Evolutionary conservation across 2,113 vertebrate genomes (phyloP).

Genomic region (Ptychochromis oligacanthus): DNA sequence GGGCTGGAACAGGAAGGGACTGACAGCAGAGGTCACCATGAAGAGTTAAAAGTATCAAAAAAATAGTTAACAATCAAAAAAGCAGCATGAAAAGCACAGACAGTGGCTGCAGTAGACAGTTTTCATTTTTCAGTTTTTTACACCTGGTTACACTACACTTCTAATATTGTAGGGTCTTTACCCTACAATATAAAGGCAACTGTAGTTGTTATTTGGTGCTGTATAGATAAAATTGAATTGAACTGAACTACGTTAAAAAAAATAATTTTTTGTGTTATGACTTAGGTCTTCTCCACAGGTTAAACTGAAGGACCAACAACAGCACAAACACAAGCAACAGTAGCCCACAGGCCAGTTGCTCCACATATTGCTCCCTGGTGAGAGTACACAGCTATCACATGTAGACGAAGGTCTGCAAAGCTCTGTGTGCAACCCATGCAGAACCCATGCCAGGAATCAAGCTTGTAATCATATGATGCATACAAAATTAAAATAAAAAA

Average conservation of each 20-base stretch:
- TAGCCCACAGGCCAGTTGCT: not conserved
- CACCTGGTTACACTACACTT: fast-evolving
- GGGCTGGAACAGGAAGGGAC: not conserved
- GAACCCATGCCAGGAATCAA: too few relatives aligned
- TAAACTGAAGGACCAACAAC: not conserved
- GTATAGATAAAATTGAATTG: too few relatives aligned
- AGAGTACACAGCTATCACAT: not conserved
- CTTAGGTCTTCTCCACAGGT: not conserved
- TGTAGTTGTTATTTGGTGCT: too few relatives aligned
- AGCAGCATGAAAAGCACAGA: not conserved
- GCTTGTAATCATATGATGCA: too few relatives aligned
- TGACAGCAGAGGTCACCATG: not conserved
- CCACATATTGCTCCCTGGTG: not conserved
- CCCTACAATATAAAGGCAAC: too few relatives aligned
- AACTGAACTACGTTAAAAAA: too few relatives aligned
- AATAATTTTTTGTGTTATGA: not conserved
- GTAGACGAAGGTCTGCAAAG: not conserved
- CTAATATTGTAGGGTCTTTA: too few relatives aligned
- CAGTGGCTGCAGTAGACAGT: too few relatives aligned
- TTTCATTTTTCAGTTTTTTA: not conserved
- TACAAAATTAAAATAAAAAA: too few relatives aligned
- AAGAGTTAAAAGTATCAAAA: not conserved
- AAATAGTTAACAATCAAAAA: not conserved
- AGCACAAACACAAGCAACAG: not conserved
- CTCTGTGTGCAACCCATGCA: too few relatives aligned